Conservation (phyloP, 2,797 vertebrate genomes). For the Moxostoma hubbsi region DNA sequence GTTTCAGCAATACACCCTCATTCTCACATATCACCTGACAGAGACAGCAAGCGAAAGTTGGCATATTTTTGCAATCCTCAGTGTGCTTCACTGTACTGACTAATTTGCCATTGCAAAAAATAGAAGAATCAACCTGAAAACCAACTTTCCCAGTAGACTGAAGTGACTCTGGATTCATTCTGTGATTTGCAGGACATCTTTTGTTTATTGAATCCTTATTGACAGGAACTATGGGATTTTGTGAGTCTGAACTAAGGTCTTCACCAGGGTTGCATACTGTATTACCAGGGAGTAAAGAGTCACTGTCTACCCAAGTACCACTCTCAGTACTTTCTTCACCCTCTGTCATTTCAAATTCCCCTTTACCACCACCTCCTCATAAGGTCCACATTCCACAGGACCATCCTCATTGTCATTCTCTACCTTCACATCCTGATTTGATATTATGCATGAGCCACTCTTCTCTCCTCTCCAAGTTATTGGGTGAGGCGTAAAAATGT, state of each 20-base stretch:
- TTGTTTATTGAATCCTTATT: background rate
- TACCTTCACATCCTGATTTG: too few species aligned
- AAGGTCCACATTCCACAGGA: too few species aligned
- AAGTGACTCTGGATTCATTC: background rate
- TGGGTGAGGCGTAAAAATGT: too few species aligned
- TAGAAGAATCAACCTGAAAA: conserved; percentile 5
- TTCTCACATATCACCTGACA: too few species aligned
- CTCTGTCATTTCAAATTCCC: background rate
- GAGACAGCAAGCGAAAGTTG: too few species aligned
- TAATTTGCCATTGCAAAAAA: conserved; percentile 32
- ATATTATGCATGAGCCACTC: too few species aligned
- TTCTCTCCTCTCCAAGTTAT: too few species aligned
- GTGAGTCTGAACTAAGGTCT: conserved; percentile 1
- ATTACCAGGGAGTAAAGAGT: conserved; percentile 24
- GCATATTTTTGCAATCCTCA: too few species aligned
- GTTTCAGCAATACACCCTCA: too few species aligned
- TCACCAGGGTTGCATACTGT: conserved; percentile 9
- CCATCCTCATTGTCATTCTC: too few species aligned
- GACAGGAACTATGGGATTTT: background rate
- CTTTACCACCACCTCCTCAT: too few species aligned
- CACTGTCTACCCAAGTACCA: conserved; percentile 1
- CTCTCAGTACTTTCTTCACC: conserved; percentile 9
- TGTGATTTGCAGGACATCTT: background rate
- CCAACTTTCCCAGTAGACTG: background rate
- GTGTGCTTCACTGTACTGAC: too few species aligned